These are phyloP conservation scores for Drosophila borealis DNA, from an alignment of 2,888 invertebrate species.

Conservation along the genomic window DNA sequence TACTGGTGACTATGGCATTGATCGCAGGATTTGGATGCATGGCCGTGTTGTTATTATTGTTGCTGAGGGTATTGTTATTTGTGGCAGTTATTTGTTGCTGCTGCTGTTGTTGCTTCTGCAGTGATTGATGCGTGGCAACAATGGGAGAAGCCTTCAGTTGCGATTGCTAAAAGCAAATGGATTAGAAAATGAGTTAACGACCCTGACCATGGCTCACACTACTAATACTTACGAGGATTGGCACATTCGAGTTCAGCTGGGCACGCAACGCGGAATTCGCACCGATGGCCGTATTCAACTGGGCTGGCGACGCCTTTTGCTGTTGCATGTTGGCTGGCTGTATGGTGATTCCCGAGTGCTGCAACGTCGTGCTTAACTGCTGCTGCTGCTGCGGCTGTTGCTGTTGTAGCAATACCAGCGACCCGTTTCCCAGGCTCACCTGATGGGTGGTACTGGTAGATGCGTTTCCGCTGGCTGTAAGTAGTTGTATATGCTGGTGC, in stretches of 20 bases:
- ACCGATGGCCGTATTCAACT: constrained; percentile 82
- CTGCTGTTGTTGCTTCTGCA: constrained; percentile 84
- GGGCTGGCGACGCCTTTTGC: constrained; percentile 43
- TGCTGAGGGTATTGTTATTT: constrained; percentile 58
- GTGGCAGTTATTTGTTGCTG: constrained; percentile 66
- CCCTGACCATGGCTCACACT: too few species aligned
- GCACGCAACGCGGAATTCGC: constrained; percentile 84
- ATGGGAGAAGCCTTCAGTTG: constrained; percentile 87
- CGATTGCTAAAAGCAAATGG: constrained; percentile 86
- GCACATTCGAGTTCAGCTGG: constrained; percentile 86
- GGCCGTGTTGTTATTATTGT: constrained; percentile 66
- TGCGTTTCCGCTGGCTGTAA: constrained; percentile 54
- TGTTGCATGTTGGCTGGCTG: constrained; percentile 83
- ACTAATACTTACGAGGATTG: constrained; percentile 88
- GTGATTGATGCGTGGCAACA: constrained; percentile 76
- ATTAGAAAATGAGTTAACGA: neutral
- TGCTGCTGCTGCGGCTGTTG: constrained; percentile 70
- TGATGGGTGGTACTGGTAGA: constrained; percentile 81
- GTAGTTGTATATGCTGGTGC: constrained; percentile 78
- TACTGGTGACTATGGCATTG: constrained; percentile 91
- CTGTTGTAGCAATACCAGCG: constrained; percentile 83
- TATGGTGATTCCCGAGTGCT: constrained; percentile 82
- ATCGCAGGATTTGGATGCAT: constrained; percentile 87
- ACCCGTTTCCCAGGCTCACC: constrained; percentile 84
- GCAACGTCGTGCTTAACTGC: constrained; percentile 68